Conservation (phyloP, 2,888 invertebrate species). For the Digitonthophagus gazella region DNA sequence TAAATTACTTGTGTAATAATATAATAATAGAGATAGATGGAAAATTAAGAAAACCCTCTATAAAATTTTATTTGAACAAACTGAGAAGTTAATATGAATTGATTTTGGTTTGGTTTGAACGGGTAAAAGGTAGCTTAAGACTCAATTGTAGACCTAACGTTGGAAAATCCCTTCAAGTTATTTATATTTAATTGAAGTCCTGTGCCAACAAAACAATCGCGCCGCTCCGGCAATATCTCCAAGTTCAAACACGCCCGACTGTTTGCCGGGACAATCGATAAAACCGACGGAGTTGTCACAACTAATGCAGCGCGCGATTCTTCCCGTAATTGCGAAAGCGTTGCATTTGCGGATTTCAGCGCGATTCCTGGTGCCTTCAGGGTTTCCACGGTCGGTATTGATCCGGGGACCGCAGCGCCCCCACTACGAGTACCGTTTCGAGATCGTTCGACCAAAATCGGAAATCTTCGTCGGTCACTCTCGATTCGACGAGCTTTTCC, state of each 20-base stretch:
- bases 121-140: neutral
- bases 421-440: constrained; percentile 32
- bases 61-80: too few relatives aligned
- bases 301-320: neutral
- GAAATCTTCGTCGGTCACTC: constrained; percentile 42
- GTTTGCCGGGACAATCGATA: neutral
- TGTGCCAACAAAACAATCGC: neutral
- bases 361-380: constrained; percentile 34
- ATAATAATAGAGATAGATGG: too few relatives aligned
- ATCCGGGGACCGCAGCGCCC: constrained; percentile 39
- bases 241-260: neutral
- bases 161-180: neutral
- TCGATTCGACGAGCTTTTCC: constrained; percentile 40
- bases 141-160: neutral
- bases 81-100: too few relatives aligned
- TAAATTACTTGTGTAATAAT: too few relatives aligned
- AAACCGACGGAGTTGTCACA: neutral
- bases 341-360: constrained; percentile 30
- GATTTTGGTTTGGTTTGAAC: neutral
- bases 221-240: neutral
- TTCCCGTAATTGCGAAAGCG: neutral
- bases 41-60: too few relatives aligned
- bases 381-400: constrained; percentile 38
- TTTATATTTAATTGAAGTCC: neutral
- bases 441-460: constrained; percentile 39